A percentile compares a stretch with the other conserved stretches of the same genome.
These are phyloP conservation scores for Pseudocheirus occidentalis DNA, from an alignment of 2,797 vertebrate genomes.

Conservation along the genomic window DNA sequence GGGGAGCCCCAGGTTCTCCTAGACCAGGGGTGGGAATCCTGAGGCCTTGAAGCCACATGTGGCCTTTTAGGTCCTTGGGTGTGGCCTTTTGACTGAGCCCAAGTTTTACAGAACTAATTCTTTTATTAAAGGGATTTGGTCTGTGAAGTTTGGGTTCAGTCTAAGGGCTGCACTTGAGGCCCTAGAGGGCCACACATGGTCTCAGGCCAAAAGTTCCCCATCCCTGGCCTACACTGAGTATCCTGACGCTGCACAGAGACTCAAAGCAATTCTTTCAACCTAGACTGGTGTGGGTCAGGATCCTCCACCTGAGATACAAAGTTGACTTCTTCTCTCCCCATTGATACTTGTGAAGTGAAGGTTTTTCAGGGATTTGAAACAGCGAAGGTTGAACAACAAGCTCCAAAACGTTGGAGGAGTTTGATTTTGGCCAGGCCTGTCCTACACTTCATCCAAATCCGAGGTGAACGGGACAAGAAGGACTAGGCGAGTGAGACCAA, in stretches of 20 bases:
- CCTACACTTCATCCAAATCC: background rate
- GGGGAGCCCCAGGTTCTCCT: background rate
- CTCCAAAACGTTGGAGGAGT: background rate
- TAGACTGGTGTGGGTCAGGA: background rate
- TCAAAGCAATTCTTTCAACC: background rate
- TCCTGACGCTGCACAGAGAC: background rate
- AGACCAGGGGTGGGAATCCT: no score
- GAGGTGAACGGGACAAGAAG: background rate
- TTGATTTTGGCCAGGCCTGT: background rate
- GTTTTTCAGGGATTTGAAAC: slow-evolving; percentile 1
- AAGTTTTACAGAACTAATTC: no score
- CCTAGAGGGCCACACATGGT: no score
- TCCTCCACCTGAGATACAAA: background rate
- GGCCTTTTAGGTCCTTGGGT: no score
- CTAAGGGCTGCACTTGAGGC: no score
- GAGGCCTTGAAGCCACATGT: no score
- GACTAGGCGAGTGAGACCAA: background rate
- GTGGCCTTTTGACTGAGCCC: no score
- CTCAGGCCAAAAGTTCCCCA: no score
- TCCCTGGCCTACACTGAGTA: background rate
- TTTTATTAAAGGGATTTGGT: no score
- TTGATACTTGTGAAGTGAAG: background rate
- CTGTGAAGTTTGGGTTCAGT: no score
- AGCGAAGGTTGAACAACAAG: background rate
- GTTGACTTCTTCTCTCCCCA: no score